Conservation (phyloP, 1,140 invertebrate genomes). For the Drosophila kanapiae region DNA sequence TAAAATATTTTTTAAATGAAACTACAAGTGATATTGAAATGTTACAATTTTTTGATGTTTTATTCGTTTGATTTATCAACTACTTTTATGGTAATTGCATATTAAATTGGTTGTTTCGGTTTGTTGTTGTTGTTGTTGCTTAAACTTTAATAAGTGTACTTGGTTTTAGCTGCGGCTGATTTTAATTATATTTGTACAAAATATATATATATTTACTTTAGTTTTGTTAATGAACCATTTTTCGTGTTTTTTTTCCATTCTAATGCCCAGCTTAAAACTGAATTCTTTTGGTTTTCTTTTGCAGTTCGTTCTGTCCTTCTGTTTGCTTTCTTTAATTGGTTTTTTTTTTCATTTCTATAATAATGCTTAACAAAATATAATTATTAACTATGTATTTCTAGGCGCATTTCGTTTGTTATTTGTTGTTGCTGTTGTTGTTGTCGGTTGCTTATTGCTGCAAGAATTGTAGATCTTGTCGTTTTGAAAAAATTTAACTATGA, state of each 20-base stretch:
- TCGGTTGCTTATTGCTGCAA: conserved; percentile 57
- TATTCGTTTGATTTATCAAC: conserved; percentile 83
- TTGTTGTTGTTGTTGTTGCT: conserved; percentile 73
- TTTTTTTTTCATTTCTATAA: conserved; percentile 66
- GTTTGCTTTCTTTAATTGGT: conserved; percentile 41
- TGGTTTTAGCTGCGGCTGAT: conserved; percentile 75
- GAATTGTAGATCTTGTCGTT: conserved; percentile 55
- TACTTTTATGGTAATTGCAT: conserved; percentile 81
- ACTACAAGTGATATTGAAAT: conserved; percentile 43
- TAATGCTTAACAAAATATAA: conserved; percentile 83
- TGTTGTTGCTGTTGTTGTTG: conserved; percentile 36
- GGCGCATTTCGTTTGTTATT: conserved; percentile 66
- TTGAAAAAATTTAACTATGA: conserved; percentile 76
- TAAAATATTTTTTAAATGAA: conserved; percentile 1
- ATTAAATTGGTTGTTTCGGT: conserved; percentile 79
- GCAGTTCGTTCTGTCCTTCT: conserved; percentile 39
- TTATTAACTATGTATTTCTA: conserved; percentile 74
- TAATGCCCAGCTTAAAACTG: conserved; percentile 67
- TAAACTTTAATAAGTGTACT: conserved; percentile 82
- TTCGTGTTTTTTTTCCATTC: conserved; percentile 36
- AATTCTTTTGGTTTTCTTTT: conserved; percentile 60
- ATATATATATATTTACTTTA: conserved; percentile 74
- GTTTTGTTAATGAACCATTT: conserved; percentile 72
- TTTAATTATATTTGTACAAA: conserved; percentile 82
- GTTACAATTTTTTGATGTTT: conserved; percentile 71